Base-by-base conservation (phyloP, 2,797 vertebrate species). In the Chelon auratus region DNA sequence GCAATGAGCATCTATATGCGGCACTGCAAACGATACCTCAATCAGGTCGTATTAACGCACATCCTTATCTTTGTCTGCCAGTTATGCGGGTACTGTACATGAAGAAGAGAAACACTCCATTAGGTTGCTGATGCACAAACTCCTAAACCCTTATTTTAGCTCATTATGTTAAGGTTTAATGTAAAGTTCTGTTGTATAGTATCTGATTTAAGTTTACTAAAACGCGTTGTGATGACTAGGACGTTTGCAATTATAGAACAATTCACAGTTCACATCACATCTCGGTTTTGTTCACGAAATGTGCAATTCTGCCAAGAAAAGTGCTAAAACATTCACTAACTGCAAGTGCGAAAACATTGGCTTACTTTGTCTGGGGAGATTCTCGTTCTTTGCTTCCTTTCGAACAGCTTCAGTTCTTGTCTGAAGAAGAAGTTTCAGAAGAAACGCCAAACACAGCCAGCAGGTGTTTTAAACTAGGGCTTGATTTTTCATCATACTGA, bases 21-120 rank as follows among this genome's bases (percentile, higher is more conserved):
- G 30, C 7, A 8, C 30, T 33, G 30, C 30, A 33, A 33, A 33
- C 30, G 30, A 33, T 91, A 89, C 86, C 83, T 88, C 88, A 89
- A 30, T 39, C 59, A n/a, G 47, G 66, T 40, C 1, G 2, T 12
- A 30, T 69, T 20, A 5, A 33, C 3, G 17, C 63, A 77, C 54
- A 77, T 18, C 51, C 20, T 9, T 10, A 0, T 22, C 10, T 39
- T 11, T 59, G 20, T 72, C 45, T 61, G 39, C 17, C 45, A 51
- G 26, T 42, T 42, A 1, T 30, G 26, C 15, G 55, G 26, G n/a
- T 24, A 33, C 7, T n/a, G n/a, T n/a, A n/a, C n/a, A 36, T 5
- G 9, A n/a, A n/a, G 9, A 57, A 39, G 14, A 53, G 7, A 45
- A 62, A 5, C 12, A 50, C 70, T 68, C 55, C 1, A 1, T 47